Percentiles rank a stretch among this genome's conserved stretches.
phyloP scores from a whole-genome alignment of 2,888 invertebrate species.

The Chydorus sphaericus region DNA sequence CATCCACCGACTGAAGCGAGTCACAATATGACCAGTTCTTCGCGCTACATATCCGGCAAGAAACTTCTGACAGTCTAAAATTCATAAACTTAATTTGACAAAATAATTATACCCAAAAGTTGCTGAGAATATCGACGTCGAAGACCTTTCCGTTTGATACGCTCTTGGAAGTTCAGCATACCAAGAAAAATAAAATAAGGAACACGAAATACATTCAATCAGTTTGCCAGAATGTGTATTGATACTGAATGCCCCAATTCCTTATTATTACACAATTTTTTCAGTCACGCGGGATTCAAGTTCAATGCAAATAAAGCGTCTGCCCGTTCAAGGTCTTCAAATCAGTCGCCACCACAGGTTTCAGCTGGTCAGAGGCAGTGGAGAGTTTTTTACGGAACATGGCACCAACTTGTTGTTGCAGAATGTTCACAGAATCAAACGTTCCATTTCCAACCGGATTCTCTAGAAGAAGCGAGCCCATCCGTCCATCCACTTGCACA shows the following conservation, averaged over 20 bases:
- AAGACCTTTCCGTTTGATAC: too few species aligned
- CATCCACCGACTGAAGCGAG: too few species aligned
- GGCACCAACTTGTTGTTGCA: not conserved
- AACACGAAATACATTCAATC: not conserved
- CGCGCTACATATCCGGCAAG: too few species aligned
- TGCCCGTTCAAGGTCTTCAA: constrained; percentile 2
- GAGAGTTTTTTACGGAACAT: not conserved
- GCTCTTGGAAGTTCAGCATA: not conserved
- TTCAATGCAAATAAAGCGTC: constrained; percentile 10
- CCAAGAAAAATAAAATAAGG: too few species aligned
- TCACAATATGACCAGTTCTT: too few species aligned
- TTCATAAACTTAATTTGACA: too few species aligned
- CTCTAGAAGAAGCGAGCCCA: constrained; percentile 46
- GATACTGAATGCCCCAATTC: not conserved
- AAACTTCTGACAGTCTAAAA: too few species aligned
- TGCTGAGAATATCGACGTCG: too few species aligned
- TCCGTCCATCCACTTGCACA: constrained; percentile 37
- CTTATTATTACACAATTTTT: not conserved
- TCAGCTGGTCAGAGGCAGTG: not conserved
- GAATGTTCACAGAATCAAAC: not conserved
- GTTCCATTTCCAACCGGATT: constrained; percentile 42
- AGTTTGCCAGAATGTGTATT: not conserved
- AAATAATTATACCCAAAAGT: too few species aligned
- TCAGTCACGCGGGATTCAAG: not conserved
- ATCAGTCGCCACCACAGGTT: not conserved